A percentile compares a stretch with the other conserved stretches of the same genome.
These are phyloP conservation scores for Rhodeus uyekii DNA, from an alignment of 2,797 vertebrate genomes.

Conservation along the genomic window DNA sequence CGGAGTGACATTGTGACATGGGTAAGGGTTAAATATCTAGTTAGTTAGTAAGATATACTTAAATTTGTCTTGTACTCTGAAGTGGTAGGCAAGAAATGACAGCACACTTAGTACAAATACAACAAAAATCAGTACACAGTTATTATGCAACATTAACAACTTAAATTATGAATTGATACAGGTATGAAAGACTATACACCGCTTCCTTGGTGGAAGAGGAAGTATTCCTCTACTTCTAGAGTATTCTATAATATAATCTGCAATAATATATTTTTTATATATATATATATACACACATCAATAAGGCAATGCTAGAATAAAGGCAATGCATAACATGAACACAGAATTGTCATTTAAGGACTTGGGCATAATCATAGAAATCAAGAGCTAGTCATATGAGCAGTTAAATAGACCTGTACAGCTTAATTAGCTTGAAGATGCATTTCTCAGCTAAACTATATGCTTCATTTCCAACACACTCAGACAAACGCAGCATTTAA, in stretches of 20 bases:
- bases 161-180: background rate
- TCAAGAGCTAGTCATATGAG: background rate
- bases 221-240: too few relatives aligned
- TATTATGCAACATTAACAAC: background rate
- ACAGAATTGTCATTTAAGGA: background rate
- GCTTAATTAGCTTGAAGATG: background rate
- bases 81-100: background rate
- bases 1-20: background rate
- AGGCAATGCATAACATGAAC: background rate
- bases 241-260: too few relatives aligned
- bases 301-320: background rate
- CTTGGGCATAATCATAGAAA: background rate
- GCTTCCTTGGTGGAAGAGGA: background rate
- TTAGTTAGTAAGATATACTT: background rate
- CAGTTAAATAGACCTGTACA: background rate
- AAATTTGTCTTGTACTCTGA: background rate
- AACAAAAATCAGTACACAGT: background rate
- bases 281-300: background rate
- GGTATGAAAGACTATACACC: background rate
- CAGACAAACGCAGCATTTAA: background rate
- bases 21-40: background rate
- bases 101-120: background rate
- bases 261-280: too few relatives aligned
- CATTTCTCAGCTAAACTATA: slow-evolving; percentile 8
- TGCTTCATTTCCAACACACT: background rate